Conservation (phyloP, 2,113 vertebrate species). For the Malurus elegans region DNA sequence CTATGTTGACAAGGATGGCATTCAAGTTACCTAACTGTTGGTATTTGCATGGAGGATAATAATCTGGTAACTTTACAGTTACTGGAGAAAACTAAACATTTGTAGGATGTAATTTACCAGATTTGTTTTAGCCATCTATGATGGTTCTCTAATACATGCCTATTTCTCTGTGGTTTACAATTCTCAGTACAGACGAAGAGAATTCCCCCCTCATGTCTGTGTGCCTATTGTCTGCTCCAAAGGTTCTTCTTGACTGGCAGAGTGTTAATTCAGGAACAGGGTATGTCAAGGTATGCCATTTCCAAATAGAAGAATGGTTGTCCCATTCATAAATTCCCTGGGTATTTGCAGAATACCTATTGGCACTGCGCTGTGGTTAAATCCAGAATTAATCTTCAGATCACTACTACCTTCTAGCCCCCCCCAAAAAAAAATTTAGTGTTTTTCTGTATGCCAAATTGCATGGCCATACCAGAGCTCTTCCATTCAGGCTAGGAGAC, state of each 20-base stretch:
- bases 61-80: background rate
- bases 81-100: background rate
- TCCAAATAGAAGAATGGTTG: background rate
- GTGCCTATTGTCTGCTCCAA: background rate
- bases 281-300: background rate
- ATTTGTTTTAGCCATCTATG: background rate
- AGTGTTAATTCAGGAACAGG: background rate
- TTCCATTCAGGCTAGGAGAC: background rate
- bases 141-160: accelerated
- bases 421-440: background rate
- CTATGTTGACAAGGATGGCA: background rate
- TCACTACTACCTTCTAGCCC: background rate
- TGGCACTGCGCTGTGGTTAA: background rate
- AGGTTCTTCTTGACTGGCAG: background rate
- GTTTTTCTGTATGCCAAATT: background rate
- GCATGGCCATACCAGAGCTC: accelerated
- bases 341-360: background rate
- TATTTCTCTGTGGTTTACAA: background rate
- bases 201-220: background rate
- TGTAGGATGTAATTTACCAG: background rate
- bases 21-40: background rate
- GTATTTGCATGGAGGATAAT: background rate
- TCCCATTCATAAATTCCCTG: background rate
- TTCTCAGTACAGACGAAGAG: background rate
- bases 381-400: background rate